phyloP scores from a whole-genome alignment of 2,888 invertebrate genomes.

The Syrista parreyssii region DNA sequence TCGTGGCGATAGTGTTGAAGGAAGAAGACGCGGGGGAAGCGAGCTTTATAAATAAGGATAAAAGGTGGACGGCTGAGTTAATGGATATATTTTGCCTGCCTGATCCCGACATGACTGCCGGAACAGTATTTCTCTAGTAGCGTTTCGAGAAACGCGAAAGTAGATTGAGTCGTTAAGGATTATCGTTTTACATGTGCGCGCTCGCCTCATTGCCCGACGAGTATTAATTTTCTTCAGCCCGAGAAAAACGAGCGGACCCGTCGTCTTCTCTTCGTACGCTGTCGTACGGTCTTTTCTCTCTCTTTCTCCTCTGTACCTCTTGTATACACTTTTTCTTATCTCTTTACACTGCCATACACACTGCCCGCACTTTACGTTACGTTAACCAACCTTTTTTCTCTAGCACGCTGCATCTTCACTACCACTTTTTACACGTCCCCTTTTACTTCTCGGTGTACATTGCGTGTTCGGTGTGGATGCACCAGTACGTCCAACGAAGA shows the following conservation, averaged over 20 bases:
- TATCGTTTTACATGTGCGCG: slow-evolving; percentile 42
- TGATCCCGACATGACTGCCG: neutral
- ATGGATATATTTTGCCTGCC: neutral
- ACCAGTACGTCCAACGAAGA: neutral
- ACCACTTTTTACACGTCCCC: neutral
- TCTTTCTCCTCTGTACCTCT: slow-evolving; percentile 15
- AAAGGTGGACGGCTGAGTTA: neutral
- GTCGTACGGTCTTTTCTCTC: slow-evolving; percentile 14
- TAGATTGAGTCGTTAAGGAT: slow-evolving; percentile 45
- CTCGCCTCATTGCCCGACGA: slow-evolving; percentile 31
- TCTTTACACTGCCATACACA: slow-evolving; percentile 14
- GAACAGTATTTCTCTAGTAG: neutral
- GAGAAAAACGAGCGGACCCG: slow-evolving; percentile 7
- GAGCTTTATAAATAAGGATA: neutral
- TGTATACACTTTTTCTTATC: slow-evolving; percentile 17
- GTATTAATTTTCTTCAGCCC: slow-evolving; percentile 42
- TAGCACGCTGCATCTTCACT: neutral
- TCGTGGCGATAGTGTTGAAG: neutral
- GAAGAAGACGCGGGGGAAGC: neutral
- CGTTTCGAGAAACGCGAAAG: slow-evolving; percentile 16
- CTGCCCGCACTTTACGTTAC: neutral
- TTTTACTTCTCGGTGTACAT: neutral
- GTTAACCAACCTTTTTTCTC: neutral
- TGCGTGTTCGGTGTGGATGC: neutral
- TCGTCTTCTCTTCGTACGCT: slow-evolving; percentile 13